phyloP scores from a whole-genome alignment of 2,888 invertebrate genomes.

The Sarcophaga caerulescens region DNA sequence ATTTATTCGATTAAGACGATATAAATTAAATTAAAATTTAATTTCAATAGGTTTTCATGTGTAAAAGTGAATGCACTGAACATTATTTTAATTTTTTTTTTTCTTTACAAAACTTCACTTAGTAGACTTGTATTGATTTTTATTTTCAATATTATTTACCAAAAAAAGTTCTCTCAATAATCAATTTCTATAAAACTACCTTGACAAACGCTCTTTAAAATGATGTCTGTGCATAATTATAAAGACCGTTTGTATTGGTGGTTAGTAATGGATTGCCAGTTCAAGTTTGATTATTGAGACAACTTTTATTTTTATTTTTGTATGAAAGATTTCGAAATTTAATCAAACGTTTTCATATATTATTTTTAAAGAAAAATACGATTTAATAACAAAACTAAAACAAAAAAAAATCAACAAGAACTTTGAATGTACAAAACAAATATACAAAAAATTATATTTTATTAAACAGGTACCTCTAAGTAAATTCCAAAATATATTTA shows the following conservation, averaged over 20 bases:
- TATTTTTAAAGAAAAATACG: constrained; percentile 19
- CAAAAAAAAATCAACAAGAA: constrained; percentile 54
- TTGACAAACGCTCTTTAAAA: not conserved
- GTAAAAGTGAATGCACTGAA: no score
- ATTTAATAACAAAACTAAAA: constrained; percentile 54
- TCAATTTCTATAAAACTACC: not conserved
- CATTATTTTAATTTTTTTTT: not conserved
- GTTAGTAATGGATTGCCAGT: not conserved
- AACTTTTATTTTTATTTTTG: constrained; percentile 10
- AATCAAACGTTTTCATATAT: constrained; percentile 36
- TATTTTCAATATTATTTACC: not conserved
- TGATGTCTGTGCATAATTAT: no score
- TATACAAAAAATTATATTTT: constrained; percentile 29
- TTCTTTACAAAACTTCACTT: not conserved
- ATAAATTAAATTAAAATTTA: not conserved
- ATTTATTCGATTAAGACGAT: no score
- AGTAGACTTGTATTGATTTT: not conserved
- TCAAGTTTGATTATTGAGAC: not conserved
- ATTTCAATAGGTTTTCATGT: not conserved
- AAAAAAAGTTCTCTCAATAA: not conserved
- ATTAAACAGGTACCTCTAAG: constrained; percentile 63
- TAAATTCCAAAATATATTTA: constrained; percentile 51
- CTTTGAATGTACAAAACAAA: constrained; percentile 60
- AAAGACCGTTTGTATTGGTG: no score
- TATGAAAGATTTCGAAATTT: constrained; percentile 22